Evolutionary conservation across 2,888 invertebrate species (phyloP).

Genomic region (Serripes groenlandicus): DNA sequence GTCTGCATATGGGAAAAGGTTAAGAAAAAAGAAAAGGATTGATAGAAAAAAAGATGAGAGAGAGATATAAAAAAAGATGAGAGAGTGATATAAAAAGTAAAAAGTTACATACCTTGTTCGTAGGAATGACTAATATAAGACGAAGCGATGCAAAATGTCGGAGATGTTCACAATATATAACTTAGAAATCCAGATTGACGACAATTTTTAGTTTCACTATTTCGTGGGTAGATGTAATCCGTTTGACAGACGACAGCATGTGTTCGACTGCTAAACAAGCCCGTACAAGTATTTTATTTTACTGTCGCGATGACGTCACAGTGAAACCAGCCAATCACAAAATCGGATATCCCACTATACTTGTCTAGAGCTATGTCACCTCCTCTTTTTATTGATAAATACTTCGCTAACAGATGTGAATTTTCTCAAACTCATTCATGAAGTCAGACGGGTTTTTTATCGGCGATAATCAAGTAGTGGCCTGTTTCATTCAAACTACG

Average conservation of each 20-base stretch:
- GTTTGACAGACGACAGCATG: constrained; percentile 2
- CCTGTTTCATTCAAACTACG: neutral
- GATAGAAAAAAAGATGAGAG: too few species aligned
- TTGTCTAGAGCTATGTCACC: constrained; percentile 13
- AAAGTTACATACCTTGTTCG: too few species aligned
- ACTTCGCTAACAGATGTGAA: constrained; percentile 5
- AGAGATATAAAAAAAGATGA: too few species aligned
- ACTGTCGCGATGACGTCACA: constrained; percentile 15
- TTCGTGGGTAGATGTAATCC: neutral
- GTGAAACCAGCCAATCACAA: neutral
- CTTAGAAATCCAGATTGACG: too few species aligned
- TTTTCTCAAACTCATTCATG: constrained; percentile 57
- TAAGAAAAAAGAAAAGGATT: too few species aligned
- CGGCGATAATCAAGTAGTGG: neutral
- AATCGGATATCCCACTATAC: neutral
- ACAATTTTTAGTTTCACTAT: too few species aligned
- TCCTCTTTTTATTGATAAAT: neutral
- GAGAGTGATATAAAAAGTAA: too few species aligned
- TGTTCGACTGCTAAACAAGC: neutral
- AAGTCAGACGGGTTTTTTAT: constrained; percentile 20
- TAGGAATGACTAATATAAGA: too few species aligned
- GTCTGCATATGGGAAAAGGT: too few species aligned
- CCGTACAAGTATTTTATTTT: constrained; percentile 20
- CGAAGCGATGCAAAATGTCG: too few species aligned
- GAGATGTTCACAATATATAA: too few species aligned